These are phyloP conservation scores for Mya arenaria DNA, from an alignment of 1,140 invertebrate species.

Conservation along the genomic window DNA sequence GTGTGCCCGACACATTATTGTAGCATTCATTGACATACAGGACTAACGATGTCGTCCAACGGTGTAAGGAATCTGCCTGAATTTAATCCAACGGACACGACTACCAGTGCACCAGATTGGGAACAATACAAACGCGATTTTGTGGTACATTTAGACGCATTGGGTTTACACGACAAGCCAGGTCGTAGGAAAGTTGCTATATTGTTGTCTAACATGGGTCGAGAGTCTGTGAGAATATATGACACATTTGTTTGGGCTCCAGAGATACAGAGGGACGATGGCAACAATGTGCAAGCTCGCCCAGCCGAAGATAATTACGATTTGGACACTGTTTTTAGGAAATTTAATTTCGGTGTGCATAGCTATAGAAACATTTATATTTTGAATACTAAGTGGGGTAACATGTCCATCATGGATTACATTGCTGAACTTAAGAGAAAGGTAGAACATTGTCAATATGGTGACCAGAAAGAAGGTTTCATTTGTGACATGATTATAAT, in stretches of 20 bases:
- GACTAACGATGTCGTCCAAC: not conserved
- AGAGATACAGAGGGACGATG: not conserved
- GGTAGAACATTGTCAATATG: conserved; percentile 57
- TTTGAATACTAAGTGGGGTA: conserved; percentile 47
- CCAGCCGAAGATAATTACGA: conserved; percentile 28
- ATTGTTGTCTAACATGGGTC: not conserved
- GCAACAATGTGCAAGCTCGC: not conserved
- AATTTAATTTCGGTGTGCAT: conserved; percentile 48
- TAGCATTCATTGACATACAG: no score
- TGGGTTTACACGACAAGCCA: not conserved
- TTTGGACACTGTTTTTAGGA: not conserved
- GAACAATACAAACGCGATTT: not conserved
- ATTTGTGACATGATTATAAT: conserved; percentile 61
- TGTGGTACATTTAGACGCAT: no score
- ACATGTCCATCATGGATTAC: conserved; percentile 52
- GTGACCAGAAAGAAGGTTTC: conserved; percentile 50
- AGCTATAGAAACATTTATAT: conserved; percentile 53
- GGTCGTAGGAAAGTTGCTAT: not conserved
- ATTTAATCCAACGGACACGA: not conserved
- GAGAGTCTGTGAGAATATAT: not conserved
- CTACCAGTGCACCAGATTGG: not conserved
- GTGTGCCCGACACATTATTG: no score
- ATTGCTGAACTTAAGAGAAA: conserved; percentile 46
- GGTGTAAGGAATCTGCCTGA: not conserved
- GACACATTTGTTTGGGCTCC: not conserved